Conservation (phyloP, 2,888 invertebrate genomes). For the Mesorhabditis spiculigera region DNA sequence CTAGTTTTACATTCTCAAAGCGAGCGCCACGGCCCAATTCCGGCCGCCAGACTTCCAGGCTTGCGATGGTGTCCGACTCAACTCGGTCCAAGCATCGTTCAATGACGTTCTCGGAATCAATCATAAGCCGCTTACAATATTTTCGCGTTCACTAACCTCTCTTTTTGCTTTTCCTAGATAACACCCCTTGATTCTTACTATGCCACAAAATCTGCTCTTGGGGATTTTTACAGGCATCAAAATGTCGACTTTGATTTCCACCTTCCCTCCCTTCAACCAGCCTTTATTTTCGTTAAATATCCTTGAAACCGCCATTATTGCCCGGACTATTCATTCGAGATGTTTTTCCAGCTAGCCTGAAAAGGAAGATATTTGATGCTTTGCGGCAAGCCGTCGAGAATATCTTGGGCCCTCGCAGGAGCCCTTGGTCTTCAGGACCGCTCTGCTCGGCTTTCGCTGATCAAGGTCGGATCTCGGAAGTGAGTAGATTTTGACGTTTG, state of each 20-base stretch:
- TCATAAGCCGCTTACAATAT: conserved; percentile 14
- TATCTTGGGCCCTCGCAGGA: conserved; percentile 19
- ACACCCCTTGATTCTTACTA: too few relatives aligned
- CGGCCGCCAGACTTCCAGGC: not conserved
- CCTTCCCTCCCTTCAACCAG: not conserved
- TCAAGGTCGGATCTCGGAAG: conserved; percentile 30
- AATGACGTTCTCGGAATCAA: conserved; percentile 32
- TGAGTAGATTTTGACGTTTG: conserved; percentile 20
- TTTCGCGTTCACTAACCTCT: too few relatives aligned
- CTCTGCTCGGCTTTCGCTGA: conserved; percentile 30
- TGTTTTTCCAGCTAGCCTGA: conserved; percentile 27
- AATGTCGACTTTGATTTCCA: not conserved
- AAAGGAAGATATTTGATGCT: conserved; percentile 19
- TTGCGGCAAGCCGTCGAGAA: conserved; percentile 26
- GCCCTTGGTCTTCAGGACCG: conserved; percentile 22
- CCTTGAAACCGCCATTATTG: not conserved
- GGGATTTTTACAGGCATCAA: not conserved
- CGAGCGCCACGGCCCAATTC: not conserved
- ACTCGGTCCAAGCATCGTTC: conserved; percentile 33
- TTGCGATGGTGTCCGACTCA: conserved; percentile 23
- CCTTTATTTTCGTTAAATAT: not conserved
- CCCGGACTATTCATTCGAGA: not conserved
- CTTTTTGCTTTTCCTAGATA: too few relatives aligned
- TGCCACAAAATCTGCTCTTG: too few relatives aligned
- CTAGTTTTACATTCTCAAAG: not conserved